phyloP scores from a whole-genome alignment of 2,888 invertebrate genomes.

The Galerucella pusilla region DNA sequence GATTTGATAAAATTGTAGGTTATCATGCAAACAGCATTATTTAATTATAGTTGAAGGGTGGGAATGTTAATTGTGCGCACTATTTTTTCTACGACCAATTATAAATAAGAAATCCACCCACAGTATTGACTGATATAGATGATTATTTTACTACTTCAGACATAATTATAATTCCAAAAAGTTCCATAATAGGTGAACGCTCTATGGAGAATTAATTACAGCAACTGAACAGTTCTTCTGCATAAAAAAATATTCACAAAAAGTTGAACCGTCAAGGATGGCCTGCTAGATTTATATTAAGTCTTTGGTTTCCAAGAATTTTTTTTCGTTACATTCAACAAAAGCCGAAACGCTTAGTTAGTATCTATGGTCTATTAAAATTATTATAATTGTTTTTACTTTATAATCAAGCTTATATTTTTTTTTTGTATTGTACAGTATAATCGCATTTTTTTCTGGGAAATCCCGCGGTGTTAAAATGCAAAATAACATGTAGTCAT shows the following conservation, averaged over 20 bases:
- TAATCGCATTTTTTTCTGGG: conserved; percentile 11
- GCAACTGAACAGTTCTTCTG: neutral
- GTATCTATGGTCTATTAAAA: conserved; percentile 1
- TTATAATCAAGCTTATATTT: neutral
- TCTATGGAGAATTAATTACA: neutral
- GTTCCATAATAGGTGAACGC: neutral
- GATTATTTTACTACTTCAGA: no score
- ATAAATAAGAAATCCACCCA: no score
- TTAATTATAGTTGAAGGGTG: no score
- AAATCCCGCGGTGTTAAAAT: neutral
- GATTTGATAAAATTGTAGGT: no score
- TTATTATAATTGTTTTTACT: conserved; percentile 5
- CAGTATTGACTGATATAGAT: no score
- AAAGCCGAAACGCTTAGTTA: conserved; percentile 7
- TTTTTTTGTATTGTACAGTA: neutral
- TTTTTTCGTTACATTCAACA: neutral
- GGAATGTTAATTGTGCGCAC: no score
- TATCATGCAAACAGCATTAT: no score
- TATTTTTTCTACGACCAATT: no score
- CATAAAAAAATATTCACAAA: neutral
- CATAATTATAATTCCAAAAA: neutral
- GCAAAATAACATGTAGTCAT: conserved; percentile 1
- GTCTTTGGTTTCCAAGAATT: neutral
- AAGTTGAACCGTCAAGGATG: neutral
- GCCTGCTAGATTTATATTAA: neutral